A percentile compares a stretch with the other conserved stretches of the same genome.
Evolutionary conservation across 2,113 vertebrate species (phyloP).

Genomic region (Pygoscelis adeliae): DNA sequence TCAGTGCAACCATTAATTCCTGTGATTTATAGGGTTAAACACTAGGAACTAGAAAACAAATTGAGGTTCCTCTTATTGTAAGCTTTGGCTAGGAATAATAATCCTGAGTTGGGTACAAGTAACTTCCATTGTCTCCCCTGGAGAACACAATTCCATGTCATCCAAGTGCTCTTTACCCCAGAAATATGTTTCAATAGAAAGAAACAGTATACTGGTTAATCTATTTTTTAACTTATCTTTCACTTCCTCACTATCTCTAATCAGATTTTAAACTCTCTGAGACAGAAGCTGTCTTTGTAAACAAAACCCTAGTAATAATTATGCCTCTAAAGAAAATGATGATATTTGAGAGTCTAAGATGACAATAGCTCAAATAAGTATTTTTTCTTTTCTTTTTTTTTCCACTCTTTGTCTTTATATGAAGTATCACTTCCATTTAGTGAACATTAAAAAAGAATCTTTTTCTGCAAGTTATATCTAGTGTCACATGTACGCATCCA

Average conservation of each 20-base stretch:
- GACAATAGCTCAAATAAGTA: background rate
- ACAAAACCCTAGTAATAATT: background rate
- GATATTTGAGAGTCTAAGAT: background rate
- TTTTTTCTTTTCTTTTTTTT: background rate
- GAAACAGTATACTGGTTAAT: background rate
- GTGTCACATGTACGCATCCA: rapidly evolving
- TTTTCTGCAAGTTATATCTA: background rate
- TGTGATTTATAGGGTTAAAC: background rate
- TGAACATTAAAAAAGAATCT: background rate
- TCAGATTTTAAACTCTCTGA: background rate
- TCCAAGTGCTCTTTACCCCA: background rate
- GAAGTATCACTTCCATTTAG: background rate
- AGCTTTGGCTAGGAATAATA: background rate
- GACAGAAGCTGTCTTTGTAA: background rate
- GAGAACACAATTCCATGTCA: background rate
- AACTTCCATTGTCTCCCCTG: background rate
- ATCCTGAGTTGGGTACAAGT: background rate
- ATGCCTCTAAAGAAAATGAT: background rate
- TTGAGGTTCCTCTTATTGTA: background rate
- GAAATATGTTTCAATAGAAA: background rate
- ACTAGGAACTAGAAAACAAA: background rate
- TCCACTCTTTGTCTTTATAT: background rate
- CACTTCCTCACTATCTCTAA: background rate
- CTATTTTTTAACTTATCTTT: background rate
- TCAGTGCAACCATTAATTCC: background rate